Evolutionary conservation across 2,888 invertebrate species (phyloP).

Genomic region (Chaetogeoica ovagalla): DNA sequence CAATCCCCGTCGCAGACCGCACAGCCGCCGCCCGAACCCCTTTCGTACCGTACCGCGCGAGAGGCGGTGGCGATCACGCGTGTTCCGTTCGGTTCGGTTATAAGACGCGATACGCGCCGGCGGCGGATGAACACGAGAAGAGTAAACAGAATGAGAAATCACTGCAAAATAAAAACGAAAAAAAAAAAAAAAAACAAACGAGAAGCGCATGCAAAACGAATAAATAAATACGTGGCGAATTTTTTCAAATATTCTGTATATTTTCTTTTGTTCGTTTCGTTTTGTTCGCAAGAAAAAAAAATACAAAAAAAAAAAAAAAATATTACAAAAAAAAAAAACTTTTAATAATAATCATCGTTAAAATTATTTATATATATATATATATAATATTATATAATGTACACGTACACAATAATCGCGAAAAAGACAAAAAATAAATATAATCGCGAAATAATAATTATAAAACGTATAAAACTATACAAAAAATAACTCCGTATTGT

Average conservation of each 20-base stretch:
- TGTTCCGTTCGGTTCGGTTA: too few species aligned
- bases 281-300: slow-evolving; percentile 20
- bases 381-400: slow-evolving; percentile 18
- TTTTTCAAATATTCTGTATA: slow-evolving; percentile 32
- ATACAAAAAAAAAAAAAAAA: neutral
- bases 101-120: too few species aligned
- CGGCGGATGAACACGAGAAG: too few species aligned
- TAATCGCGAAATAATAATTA: slow-evolving; percentile 32
- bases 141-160: too few species aligned
- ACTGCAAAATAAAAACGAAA: too few species aligned
- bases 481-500: slow-evolving; percentile 40
- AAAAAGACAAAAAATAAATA: slow-evolving; percentile 48
- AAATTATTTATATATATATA: slow-evolving; percentile 1
- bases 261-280: slow-evolving; percentile 29
- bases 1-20: neutral
- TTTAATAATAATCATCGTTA: slow-evolving; percentile 17
- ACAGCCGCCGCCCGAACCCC: slow-evolving; percentile 24
- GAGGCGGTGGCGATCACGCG: too few species aligned
- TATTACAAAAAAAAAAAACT: neutral
- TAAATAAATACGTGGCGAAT: neutral
- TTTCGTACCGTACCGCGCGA: too few species aligned
- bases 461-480: slow-evolving; percentile 51
- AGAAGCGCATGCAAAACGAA: slow-evolving; percentile 2
- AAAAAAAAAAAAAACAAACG: too few species aligned
- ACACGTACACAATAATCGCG: slow-evolving; percentile 6